Percentiles rank a stretch among this genome's conserved stretches.
These are phyloP conservation scores for Mareca penelope DNA, from an alignment of 2,797 vertebrate species.

Conservation along the genomic window DNA sequence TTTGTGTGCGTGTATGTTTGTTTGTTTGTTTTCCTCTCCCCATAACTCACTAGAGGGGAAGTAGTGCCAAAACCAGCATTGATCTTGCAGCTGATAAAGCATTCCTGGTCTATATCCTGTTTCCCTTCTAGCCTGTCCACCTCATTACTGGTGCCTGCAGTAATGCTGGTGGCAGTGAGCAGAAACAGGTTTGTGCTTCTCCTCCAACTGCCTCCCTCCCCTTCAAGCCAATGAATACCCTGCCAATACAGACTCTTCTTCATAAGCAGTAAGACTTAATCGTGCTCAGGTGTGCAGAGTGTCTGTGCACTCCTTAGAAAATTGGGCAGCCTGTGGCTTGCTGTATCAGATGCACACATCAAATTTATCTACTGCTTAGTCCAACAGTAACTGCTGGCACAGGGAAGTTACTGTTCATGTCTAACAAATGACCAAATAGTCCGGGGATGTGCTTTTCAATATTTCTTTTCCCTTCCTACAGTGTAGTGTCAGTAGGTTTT, in stretches of 20 bases:
- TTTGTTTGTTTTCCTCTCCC: constrained; percentile 29
- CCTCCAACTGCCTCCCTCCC: constrained; percentile 44
- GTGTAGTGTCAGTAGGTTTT: background rate
- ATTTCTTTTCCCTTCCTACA: constrained; percentile 22
- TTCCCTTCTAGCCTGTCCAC: constrained; percentile 57
- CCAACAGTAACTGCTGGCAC: constrained; percentile 54
- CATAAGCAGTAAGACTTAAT: constrained; percentile 69
- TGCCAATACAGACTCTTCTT: constrained; percentile 57
- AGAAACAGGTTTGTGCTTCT: constrained; percentile 56
- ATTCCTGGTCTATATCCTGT: constrained; percentile 62
- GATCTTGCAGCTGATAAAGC: constrained; percentile 79
- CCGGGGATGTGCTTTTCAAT: background rate
- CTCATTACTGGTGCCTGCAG: constrained; percentile 65
- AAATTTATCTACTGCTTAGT: constrained; percentile 62
- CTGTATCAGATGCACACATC: constrained; percentile 36
- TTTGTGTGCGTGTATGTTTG: background rate
- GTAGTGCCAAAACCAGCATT: constrained; percentile 77
- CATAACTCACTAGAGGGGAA: constrained; percentile 75
- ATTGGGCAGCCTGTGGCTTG: constrained; percentile 60
- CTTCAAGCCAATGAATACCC: background rate
- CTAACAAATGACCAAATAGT: constrained; percentile 46
- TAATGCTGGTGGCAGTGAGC: constrained; percentile 62
- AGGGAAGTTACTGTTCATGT: constrained; percentile 9
- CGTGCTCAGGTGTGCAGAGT: constrained; percentile 75
- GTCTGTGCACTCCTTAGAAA: constrained; percentile 69